Evolutionary conservation across 2,888 invertebrate genomes (phyloP).

Genomic region (Frankliniella fusca): DNA sequence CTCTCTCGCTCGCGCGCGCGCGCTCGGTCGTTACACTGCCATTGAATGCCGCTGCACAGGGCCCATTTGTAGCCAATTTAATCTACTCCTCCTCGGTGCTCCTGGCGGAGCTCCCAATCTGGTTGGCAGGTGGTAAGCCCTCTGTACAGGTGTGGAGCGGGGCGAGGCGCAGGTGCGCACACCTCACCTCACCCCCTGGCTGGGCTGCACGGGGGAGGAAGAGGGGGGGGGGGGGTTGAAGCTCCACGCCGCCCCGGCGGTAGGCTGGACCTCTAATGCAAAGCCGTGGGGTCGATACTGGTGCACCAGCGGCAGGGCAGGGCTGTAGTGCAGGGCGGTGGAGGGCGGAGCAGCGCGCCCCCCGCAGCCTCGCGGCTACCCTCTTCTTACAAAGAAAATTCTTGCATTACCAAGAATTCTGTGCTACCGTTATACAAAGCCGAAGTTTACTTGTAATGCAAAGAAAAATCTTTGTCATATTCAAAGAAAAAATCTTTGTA

Average conservation of each 20-base stretch:
- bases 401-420: too few relatives aligned
- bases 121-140: background rate
- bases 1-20: background rate
- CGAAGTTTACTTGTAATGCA: too few relatives aligned
- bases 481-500: too few relatives aligned
- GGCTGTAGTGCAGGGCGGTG: background rate
- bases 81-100: background rate
- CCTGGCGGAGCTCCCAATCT: background rate
- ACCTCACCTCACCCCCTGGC: background rate
- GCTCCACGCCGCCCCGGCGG: background rate
- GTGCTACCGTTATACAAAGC: too few relatives aligned
- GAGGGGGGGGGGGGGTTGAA: too few relatives aligned
- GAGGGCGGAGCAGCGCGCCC: background rate
- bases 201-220: too few relatives aligned
- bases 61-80: background rate
- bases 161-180: background rate
- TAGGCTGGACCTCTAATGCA: constrained; percentile 12
- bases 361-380: background rate
- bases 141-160: background rate
- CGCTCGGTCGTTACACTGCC: too few relatives aligned
- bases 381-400: too few relatives aligned
- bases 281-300: constrained; percentile 9
- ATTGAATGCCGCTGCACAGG: background rate
- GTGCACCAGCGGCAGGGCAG: background rate
- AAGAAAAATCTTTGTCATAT: too few relatives aligned